These are phyloP conservation scores for Margaritifera margaritifera DNA, from an alignment of 2,888 invertebrate genomes.

Conservation along the genomic window DNA sequence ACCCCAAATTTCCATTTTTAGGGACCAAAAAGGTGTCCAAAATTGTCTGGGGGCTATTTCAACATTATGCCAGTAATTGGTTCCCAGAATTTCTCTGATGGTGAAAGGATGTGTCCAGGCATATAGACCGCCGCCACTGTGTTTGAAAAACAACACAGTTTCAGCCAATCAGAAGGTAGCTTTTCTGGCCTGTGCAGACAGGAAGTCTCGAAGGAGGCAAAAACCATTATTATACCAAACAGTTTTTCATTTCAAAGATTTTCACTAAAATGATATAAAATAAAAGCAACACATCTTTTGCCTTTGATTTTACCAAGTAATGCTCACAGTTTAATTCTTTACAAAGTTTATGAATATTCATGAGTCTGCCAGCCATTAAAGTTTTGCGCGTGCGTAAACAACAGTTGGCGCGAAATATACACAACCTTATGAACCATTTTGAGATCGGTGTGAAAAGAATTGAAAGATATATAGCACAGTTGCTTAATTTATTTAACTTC, in stretches of 20 bases:
- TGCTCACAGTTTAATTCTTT: no score
- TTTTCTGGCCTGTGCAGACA: constrained; percentile 41
- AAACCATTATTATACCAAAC: constrained; percentile 3
- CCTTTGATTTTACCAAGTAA: background rate
- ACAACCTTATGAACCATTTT: constrained; percentile 26
- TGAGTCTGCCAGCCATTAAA: background rate
- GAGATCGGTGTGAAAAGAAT: background rate
- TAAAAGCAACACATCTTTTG: background rate
- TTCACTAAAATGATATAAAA: background rate
- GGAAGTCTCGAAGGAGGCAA: constrained; percentile 18
- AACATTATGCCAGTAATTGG: background rate
- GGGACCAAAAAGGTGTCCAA: background rate
- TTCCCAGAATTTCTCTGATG: constrained; percentile 5
- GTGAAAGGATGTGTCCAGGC: constrained; percentile 42
- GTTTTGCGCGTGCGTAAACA: constrained; percentile 34
- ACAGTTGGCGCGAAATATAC: constrained; percentile 44
- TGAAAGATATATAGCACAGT: no score
- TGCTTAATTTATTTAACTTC: no score
- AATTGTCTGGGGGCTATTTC: background rate
- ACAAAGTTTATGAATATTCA: no score
- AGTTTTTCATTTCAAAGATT: background rate
- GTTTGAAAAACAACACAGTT: constrained; percentile 62
- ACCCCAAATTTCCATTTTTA: background rate
- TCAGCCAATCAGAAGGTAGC: constrained; percentile 58
- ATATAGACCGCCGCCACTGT: constrained; percentile 55